Evolutionary conservation across 2,797 vertebrate species (phyloP).

Genomic region (Momotus momota): DNA sequence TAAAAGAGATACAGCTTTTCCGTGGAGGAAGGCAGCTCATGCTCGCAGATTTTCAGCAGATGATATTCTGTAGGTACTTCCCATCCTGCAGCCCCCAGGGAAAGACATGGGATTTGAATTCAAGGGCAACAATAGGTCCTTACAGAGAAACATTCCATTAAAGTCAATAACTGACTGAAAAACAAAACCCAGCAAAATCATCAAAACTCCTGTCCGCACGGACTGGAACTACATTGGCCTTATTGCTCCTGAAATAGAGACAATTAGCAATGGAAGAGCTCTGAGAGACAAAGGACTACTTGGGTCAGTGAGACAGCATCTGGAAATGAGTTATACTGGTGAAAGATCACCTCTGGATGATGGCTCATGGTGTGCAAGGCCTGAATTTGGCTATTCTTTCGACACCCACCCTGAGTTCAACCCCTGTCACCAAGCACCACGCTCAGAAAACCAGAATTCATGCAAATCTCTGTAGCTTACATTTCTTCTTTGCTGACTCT

Average conservation of each 20-base stretch:
- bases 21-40: neutral
- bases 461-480: neutral
- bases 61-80: neutral
- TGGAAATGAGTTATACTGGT: neutral
- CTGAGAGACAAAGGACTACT: neutral
- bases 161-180: neutral
- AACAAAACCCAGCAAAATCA: neutral
- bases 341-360: neutral
- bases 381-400: neutral
- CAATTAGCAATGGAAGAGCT: neutral
- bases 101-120: neutral
- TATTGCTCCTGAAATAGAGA: neutral
- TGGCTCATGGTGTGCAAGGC: neutral
- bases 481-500: neutral
- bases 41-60: neutral
- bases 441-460: neutral
- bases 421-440: neutral
- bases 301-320: fast-evolving
- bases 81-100: neutral
- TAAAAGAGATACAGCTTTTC: neutral
- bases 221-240: neutral
- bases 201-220: fast-evolving
- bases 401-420: neutral
- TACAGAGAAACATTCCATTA: neutral
- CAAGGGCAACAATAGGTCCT: neutral